Evolutionary conservation across 2,888 invertebrate species (phyloP), one percentile per base, ranked within the genome.

Genomic region (Chalcis sispes): DNA sequence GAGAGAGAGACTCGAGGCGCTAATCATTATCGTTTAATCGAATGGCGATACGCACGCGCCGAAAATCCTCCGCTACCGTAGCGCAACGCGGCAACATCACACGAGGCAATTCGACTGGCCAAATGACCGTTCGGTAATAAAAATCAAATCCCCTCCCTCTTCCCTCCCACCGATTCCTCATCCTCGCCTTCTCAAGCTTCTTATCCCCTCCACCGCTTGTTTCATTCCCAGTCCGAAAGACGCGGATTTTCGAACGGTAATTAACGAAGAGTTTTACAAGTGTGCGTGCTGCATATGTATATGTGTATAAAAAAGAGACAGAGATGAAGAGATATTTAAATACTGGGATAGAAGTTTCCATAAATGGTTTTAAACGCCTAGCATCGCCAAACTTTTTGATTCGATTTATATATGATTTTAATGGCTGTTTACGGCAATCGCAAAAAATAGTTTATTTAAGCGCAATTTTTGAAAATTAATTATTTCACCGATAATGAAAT

Each of bases 181-280:
- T n/a, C n/a, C n/a, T n/a, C n/a, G n/a, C n/a, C 59, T 25, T 36
- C 15, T 52, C 40, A 29, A 18, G 1, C 42, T 25, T 52, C n/a
- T 36, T 65, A 20, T 42, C 23, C 8, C 29, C 18, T 18, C 18
- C 25, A 32, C 58, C 32, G 32, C 58, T n/a, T n/a, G 8, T 20
- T 67, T 79, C 79, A 82, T 77, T 81, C 79, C 81, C 80, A 80
- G 81, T 82, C 80, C 76, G 75, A 79, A 75, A 79, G 80, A 76
- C 62, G 52, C 72, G 67, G n/a, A 78, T 79, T 81, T 83, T 79
- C 81, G 56, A 72, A 83, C 83, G 81, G 83, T 82, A 82, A 83
- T 83, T 82, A 82, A 82, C 80, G 77, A 80, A 80, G 81, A 83
- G 81, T 81, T 83, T 83, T 82, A 80, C 50, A 27, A 20, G 59